Conservation (phyloP, 2,888 invertebrate genomes). For the Chalcis sispes region DNA sequence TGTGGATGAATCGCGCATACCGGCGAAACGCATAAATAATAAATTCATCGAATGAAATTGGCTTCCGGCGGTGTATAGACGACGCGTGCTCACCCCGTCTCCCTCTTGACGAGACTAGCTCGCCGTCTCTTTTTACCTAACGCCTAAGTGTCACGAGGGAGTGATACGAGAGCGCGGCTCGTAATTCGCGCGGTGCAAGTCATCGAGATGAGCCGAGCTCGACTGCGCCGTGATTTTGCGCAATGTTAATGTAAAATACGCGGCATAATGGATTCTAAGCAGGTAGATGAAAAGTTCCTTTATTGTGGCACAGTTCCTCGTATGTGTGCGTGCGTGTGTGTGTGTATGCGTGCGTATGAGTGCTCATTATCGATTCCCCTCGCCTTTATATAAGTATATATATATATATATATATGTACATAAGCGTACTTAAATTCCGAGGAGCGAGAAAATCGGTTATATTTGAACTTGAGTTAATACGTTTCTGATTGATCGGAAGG, state of each 20-base stretch:
- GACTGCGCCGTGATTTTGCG: conserved; percentile 66
- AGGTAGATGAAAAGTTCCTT: conserved; percentile 59
- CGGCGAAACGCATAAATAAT: conserved; percentile 52
- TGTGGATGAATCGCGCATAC: conserved; percentile 55
- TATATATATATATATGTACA: no score
- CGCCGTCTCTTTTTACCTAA: background rate
- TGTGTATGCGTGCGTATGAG: no score
- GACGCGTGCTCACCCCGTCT: background rate
- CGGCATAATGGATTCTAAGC: conserved; percentile 65
- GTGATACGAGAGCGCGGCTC: conserved; percentile 65
- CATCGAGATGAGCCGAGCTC: conserved; percentile 70
- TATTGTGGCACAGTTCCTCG: no score
- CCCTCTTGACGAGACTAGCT: background rate
- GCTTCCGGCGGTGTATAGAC: conserved; percentile 66
- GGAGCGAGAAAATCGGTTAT: background rate
- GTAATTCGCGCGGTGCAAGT: conserved; percentile 73
- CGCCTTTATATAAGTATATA: no score
- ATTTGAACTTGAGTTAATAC: conserved; percentile 41
- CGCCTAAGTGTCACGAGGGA: conserved; percentile 57
- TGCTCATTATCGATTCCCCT: conserved; percentile 41
- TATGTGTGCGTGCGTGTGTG: no score
- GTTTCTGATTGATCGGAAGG: conserved; percentile 41
- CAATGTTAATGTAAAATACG: conserved; percentile 62
- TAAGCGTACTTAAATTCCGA: background rate
- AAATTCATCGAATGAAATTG: conserved; percentile 66